These are phyloP conservation scores for Pseudochromis fuscus DNA, from an alignment of 2,797 vertebrate species.

Conservation along the genomic window DNA sequence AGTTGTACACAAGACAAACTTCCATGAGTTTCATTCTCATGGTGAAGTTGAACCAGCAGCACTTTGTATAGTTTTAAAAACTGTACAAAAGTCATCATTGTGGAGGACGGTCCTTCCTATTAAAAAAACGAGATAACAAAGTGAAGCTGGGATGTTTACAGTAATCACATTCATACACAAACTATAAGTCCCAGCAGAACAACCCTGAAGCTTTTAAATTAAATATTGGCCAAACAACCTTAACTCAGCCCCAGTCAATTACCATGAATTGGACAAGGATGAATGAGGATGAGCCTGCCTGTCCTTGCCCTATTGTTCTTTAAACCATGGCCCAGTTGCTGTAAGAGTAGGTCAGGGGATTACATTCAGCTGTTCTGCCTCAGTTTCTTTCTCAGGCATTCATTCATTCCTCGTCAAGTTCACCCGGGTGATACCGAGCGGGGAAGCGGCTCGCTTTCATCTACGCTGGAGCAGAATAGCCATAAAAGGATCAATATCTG, in stretches of 20 bases:
- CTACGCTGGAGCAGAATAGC: constrained; percentile 45
- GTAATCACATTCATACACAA: not conserved
- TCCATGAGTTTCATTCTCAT: not conserved
- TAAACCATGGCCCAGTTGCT: constrained; percentile 19
- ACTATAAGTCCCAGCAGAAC: not conserved
- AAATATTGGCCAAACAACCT: constrained; percentile 21
- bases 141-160: not conserved
- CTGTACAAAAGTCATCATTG: not conserved
- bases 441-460: constrained; percentile 47
- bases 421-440: constrained; percentile 37
- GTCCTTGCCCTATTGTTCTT: constrained; percentile 31
- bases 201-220: not conserved
- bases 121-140: no score
- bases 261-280: constrained; percentile 40
- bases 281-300: constrained; percentile 24
- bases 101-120: not conserved
- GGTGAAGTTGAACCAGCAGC: no score
- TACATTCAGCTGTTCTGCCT: constrained; percentile 37
- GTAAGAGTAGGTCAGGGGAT: constrained; percentile 47
- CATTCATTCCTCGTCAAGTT: constrained; percentile 60
- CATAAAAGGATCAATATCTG: constrained; percentile 65
- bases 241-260: constrained; percentile 31
- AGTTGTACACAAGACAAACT: not conserved
- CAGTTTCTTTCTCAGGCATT: constrained; percentile 45
- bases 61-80: no score